These are phyloP conservation scores for Crematogaster levior DNA, from an alignment of 2,888 invertebrate genomes.

Conservation along the genomic window DNA sequence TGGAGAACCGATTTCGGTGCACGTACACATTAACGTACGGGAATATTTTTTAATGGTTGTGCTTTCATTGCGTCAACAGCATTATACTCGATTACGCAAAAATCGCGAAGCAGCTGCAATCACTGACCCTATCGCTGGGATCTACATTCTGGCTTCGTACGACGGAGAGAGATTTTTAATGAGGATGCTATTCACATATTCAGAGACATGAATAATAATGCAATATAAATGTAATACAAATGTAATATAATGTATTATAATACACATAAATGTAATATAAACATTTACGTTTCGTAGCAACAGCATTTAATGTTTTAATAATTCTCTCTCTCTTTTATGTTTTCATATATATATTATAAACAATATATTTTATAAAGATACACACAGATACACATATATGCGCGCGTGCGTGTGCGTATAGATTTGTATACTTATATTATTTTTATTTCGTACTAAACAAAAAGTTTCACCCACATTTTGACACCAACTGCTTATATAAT, in stretches of 20 bases:
- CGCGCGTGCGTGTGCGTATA: no score
- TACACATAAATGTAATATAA: no score
- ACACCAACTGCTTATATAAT: not conserved
- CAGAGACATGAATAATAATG: no score
- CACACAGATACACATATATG: no score
- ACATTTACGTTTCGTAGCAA: not conserved
- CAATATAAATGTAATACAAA: not conserved
- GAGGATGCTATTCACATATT: not conserved
- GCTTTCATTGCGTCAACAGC: slow-evolving; percentile 16
- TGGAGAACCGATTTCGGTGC: slow-evolving; percentile 1
- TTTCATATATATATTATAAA: not conserved
- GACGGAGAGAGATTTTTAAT: not conserved
- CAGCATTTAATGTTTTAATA: not conserved
- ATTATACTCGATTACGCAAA: slow-evolving; percentile 47
- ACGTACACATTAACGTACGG: not conserved
- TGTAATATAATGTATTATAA: no score
- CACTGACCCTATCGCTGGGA: not conserved
- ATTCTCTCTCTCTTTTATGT: not conserved
- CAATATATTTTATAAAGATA: no score
- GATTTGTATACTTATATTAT: not conserved
- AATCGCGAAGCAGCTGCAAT: slow-evolving; percentile 18
- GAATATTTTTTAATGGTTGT: not conserved
- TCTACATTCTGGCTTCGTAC: not conserved
- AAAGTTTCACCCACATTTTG: not conserved
- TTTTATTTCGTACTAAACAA: not conserved